Evolutionary conservation across 1,140 invertebrate genomes (phyloP), one percentile per base, ranked within the genome.

Genomic region (Drosophila hydei): DNA sequence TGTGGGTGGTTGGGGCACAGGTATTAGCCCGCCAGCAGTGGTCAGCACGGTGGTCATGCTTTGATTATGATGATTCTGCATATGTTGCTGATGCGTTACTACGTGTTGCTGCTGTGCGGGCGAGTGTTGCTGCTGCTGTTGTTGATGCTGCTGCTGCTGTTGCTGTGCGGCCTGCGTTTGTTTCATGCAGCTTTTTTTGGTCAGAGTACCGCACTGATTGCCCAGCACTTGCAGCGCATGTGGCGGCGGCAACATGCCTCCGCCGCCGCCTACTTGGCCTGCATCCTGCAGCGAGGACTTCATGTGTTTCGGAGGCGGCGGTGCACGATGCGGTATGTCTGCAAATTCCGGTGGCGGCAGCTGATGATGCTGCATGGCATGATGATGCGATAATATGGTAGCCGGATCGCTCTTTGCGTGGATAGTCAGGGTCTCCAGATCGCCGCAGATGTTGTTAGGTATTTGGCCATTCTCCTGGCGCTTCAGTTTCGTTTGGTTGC

Each of bases 371-470:
- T 95, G 94, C 81, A 95, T 93, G 16, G 94, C 93, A 80, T 95
- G 94, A 75, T 95, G 94, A 80, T 95, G 94, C 52, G 94, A 93
- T 33, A 95, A 75, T 68, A 95, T 94, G 2, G 94, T 94, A 1
- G 94, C 94, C 1, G 94, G 94, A 77, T 95, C 94, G 62, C 93
- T 94, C 91, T 95, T 95, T 3, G 93, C 93, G 54, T 95, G 93
- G 69, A 95, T 95, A 4, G 93, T 94, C n/a, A 95, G 92, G 0
- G 94, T 94, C 85, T 95, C 95, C 25, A 96, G 87, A 77, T 96
- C 96, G 1, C 96, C 95, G 88, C 95, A 96, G 52, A 96, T 96
- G 70, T 95, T 96, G 75, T 96, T 96, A 1, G 96, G 95, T 95
- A 96, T 96, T 91, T 96, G 95, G 0, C 96, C 96, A 69, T 97